phyloP scores from a whole-genome alignment of 2,797 vertebrate genomes.

The Eutrigla gurnardus region DNA sequence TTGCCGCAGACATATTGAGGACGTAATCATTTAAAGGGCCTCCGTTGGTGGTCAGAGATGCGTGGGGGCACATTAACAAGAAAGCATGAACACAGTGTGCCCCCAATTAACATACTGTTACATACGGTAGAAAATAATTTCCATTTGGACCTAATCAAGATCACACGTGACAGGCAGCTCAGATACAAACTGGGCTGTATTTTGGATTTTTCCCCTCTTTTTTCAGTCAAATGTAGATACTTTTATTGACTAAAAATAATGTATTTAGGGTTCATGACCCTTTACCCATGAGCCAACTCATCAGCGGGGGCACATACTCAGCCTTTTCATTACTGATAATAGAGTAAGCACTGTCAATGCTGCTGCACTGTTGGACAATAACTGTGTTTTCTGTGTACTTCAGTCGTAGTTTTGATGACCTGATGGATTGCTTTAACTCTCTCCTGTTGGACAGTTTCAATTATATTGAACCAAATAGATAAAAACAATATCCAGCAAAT shows the following conservation, averaged over 20 bases:
- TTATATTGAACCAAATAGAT: no score
- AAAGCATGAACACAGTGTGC: slow-evolving; percentile 33
- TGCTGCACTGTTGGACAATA: no score
- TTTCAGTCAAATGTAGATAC: neutral
- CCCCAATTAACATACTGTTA: slow-evolving; percentile 32
- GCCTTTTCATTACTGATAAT: no score
- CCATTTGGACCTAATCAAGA: slow-evolving; percentile 29
- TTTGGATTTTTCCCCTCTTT: no score
- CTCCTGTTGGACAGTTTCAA: no score
- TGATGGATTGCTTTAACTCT: no score
- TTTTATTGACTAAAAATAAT: neutral
- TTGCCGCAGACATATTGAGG: slow-evolving; percentile 6
- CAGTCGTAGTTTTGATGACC: no score
- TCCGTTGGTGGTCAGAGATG: slow-evolving; percentile 33
- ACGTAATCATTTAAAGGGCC: slow-evolving; percentile 51
- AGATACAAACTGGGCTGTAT: slow-evolving; percentile 9
- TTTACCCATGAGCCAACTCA: neutral
- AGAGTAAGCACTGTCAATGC: no score
- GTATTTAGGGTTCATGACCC: neutral
- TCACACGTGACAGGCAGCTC: slow-evolving; percentile 15
- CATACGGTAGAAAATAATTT: slow-evolving; percentile 17
- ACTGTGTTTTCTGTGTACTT: no score
- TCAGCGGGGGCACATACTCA: no score
- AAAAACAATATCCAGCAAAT: no score
- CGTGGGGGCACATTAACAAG: slow-evolving; percentile 23